Evolutionary conservation across 2,113 vertebrate species (phyloP).

Genomic region (Enhydra lutris): DNA sequence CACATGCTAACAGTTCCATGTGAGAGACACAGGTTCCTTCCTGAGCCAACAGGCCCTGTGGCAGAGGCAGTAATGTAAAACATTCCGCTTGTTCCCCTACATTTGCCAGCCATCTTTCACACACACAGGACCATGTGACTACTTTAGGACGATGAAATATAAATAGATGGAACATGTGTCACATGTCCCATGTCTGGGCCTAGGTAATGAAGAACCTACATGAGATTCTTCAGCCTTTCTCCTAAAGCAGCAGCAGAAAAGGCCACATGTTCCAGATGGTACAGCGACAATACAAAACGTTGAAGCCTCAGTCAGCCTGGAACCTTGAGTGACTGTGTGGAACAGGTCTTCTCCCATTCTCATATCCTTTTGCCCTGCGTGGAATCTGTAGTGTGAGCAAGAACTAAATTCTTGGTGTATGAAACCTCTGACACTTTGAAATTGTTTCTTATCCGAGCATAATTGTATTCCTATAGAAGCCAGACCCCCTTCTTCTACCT

Average conservation of each 20-base stretch:
- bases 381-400: background rate
- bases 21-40: background rate
- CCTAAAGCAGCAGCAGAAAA: background rate
- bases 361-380: background rate
- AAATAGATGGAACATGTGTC: background rate
- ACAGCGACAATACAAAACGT: background rate
- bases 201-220: background rate
- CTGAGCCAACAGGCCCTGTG: background rate
- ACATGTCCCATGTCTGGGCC: background rate
- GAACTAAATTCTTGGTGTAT: background rate
- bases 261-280: background rate
- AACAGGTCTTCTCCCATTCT: background rate
- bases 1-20: background rate
- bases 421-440: constrained; percentile 14
- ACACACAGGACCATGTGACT: background rate
- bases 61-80: background rate
- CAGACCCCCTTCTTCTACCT: background rate
- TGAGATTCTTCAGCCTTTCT: background rate
- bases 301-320: background rate
- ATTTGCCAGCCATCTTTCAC: constrained; percentile 20
- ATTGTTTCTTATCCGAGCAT: background rate
- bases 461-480: constrained; percentile 17
- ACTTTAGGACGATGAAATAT: background rate
- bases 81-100: background rate
- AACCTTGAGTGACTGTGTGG: background rate